A percentile compares a stretch with the other conserved stretches of the same genome.
These are phyloP conservation scores for Gila robusta DNA, from an alignment of 2,797 vertebrate species.

Conservation along the genomic window DNA sequence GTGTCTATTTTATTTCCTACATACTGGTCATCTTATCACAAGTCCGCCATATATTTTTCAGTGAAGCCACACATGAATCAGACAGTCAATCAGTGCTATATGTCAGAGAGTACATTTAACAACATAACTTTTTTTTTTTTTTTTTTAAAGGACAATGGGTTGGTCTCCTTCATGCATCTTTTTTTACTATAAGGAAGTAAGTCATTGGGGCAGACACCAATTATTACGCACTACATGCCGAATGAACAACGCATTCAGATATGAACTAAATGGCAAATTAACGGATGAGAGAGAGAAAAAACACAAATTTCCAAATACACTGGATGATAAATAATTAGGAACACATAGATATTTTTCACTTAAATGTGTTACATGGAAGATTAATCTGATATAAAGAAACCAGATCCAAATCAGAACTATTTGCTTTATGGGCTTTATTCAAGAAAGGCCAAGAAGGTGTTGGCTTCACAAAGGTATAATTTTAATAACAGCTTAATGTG, in stretches of 20 bases:
- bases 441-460: not conserved
- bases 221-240: not conserved
- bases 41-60: not conserved
- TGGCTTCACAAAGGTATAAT: not conserved
- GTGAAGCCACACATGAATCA: not conserved
- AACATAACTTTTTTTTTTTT: too few species aligned
- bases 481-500: not conserved
- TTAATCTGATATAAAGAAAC: not conserved
- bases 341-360: not conserved
- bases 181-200: not conserved
- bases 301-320: not conserved
- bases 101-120: not conserved
- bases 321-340: not conserved
- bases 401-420: not conserved
- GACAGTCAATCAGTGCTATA: not conserved
- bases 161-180: not conserved
- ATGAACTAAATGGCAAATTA: not conserved
- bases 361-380: not conserved
- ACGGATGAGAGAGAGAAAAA: not conserved
- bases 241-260: not conserved
- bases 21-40: not conserved
- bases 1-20: not conserved
- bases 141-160: not conserved
- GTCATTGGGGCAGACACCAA: not conserved
- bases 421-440: not conserved